A percentile compares a stretch with the other conserved stretches of the same genome.
These are phyloP conservation scores for Masticophis lateralis DNA, from an alignment of 2,797 vertebrate genomes.

Conservation along the genomic window DNA sequence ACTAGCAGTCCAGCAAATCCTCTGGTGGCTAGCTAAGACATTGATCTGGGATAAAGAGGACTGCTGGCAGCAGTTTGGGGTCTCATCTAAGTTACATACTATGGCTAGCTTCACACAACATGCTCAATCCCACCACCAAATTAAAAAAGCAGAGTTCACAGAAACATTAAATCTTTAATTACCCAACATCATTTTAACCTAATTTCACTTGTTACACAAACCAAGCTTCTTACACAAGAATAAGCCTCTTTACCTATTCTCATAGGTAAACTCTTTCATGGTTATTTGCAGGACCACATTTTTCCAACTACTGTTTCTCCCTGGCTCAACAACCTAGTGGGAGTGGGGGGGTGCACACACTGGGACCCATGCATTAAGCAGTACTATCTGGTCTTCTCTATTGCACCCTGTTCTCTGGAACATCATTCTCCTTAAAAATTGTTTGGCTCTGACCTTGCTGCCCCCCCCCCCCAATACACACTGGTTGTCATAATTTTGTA, in stretches of 20 bases:
- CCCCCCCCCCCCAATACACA: fast-evolving
- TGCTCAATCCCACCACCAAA: not conserved
- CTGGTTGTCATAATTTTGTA: not conserved
- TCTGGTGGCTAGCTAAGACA: no score
- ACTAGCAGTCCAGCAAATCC: no score
- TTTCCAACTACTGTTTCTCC: not conserved
- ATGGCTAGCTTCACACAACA: not conserved
- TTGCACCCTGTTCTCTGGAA: not conserved
- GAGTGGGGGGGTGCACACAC: no score
- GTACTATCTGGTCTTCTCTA: not conserved
- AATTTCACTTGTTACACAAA: not conserved
- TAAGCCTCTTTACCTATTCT: not conserved
- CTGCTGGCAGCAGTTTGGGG: no score
- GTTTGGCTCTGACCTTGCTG: not conserved
- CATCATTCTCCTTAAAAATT: not conserved
- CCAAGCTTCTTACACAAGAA: not conserved
- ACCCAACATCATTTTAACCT: not conserved
- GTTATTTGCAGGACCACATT: not conserved
- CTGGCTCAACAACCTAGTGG: not conserved
- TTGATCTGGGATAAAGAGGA: no score
- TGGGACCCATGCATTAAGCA: not conserved
- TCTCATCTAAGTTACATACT: not conserved
- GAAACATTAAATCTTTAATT: not conserved
- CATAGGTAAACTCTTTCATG: not conserved
- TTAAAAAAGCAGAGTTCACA: not conserved